phyloP scores from a whole-genome alignment of 2,113 vertebrate species.

The Toxotes jaculatrix region DNA sequence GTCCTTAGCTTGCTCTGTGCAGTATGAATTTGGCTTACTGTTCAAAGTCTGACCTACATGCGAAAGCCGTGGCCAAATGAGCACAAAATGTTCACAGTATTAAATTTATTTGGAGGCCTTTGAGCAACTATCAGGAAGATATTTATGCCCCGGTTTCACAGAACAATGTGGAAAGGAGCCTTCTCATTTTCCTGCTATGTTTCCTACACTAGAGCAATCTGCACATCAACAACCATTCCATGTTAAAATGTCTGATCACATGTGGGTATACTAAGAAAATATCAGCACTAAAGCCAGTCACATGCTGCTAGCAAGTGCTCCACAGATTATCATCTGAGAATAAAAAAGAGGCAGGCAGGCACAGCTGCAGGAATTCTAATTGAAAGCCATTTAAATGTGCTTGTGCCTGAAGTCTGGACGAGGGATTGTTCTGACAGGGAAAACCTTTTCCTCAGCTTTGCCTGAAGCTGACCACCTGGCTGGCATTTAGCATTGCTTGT shows the following conservation, averaged over 20 bases:
- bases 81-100: not conserved
- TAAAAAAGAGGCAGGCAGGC: conserved; percentile 11
- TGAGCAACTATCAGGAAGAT: not conserved
- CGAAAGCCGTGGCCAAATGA: not conserved
- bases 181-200: not conserved
- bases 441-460: conserved; percentile 64
- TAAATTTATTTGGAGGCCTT: not conserved
- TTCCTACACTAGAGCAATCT: not conserved
- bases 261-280: not conserved
- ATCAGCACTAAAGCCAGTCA: not conserved
- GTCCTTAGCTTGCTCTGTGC: conserved; percentile 24
- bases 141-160: not conserved
- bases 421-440: conserved; percentile 61
- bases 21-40: not conserved
- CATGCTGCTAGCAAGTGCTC: not conserved
- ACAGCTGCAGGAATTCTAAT: conserved; percentile 45
- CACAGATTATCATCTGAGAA: conserved; percentile 11
- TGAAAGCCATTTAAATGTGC: conserved; percentile 44
- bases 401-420: conserved; percentile 34
- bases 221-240: not conserved
- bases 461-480: conserved; percentile 69
- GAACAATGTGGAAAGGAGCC: not conserved
- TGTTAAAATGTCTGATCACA: not conserved
- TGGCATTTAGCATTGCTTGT: conserved; percentile 61
- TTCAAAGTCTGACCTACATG: conserved; percentile 34